These are phyloP conservation scores for Megalurothrips usitatus DNA, from an alignment of 2,888 invertebrate species.

Conservation along the genomic window DNA sequence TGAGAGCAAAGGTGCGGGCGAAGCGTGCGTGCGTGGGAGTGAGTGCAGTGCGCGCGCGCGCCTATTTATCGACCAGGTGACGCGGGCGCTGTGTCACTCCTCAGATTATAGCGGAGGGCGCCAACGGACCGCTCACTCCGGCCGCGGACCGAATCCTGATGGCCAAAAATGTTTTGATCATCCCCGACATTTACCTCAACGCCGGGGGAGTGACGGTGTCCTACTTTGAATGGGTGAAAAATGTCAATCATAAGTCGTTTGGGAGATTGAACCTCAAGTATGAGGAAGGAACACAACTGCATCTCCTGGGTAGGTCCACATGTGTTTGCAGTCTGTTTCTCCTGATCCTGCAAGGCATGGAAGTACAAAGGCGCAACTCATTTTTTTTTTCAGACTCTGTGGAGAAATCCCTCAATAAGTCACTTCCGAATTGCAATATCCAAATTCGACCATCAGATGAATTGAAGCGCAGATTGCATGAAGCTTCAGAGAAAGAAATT, in stretches of 20 bases:
- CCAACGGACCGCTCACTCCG: conserved; percentile 87
- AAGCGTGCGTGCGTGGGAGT: neutral
- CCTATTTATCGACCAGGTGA: neutral
- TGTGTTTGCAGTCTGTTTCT: conserved; percentile 27
- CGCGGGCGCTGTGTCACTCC: conserved; percentile 14
- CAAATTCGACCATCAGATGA: conserved; percentile 58
- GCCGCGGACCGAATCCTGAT: conserved; percentile 73
- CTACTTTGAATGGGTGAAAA: conserved; percentile 88
- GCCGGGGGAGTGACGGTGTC: conserved; percentile 88
- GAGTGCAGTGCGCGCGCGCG: neutral
- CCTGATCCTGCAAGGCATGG: conserved; percentile 45
- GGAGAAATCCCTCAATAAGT: conserved; percentile 56
- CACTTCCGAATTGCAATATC: conserved; percentile 42
- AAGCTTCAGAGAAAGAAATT: conserved; percentile 79
- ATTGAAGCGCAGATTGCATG: conserved; percentile 66
- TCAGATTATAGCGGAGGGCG: conserved; percentile 80
- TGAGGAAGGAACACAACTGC: conserved; percentile 77
- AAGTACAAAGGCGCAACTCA: conserved; percentile 46
- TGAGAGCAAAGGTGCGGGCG: conserved; percentile 64
- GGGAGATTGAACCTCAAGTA: conserved; percentile 83
- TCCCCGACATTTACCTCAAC: conserved; percentile 72
- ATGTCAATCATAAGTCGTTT: conserved; percentile 84
- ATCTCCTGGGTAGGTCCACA: conserved; percentile 60
- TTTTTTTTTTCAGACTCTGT: conserved; percentile 53
- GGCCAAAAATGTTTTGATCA: conserved; percentile 67